These are phyloP conservation scores for Thecocarcelia acutangulata DNA, from an alignment of 2,888 invertebrate genomes.

Conservation along the genomic window DNA sequence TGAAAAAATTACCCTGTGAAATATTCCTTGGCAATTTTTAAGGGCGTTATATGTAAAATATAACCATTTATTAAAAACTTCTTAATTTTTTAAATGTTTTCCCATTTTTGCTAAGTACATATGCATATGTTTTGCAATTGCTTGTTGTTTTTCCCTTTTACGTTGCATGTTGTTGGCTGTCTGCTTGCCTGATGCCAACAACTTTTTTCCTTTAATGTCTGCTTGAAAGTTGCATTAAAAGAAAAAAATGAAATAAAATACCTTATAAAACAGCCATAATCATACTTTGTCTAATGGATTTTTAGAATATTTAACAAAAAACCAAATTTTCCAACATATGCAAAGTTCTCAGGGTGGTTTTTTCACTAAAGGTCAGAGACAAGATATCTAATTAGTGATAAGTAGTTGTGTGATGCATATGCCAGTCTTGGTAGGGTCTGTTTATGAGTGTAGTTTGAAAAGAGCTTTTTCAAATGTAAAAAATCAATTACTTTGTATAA, in stretches of 20 bases:
- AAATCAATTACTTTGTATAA: background rate
- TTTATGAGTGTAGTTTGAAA: constrained; percentile 10
- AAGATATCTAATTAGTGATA: constrained; percentile 70
- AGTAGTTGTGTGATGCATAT: constrained; percentile 38
- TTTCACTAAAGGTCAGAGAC: constrained; percentile 61
- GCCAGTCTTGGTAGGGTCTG: background rate
- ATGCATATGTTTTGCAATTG: no score
- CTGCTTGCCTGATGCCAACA: constrained; percentile 37
- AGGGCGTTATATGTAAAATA: no score
- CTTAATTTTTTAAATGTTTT: no score
- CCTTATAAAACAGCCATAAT: constrained; percentile 31
- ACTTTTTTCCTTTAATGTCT: constrained; percentile 4
- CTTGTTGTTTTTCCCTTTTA: background rate
- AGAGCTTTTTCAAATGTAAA: background rate
- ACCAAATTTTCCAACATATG: constrained; percentile 2
- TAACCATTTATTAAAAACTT: no score
- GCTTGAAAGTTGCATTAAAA: constrained; percentile 5
- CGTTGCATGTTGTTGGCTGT: constrained; percentile 23
- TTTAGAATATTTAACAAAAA: constrained; percentile 32
- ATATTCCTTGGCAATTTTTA: no score
- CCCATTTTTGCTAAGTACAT: no score
- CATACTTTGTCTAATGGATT: constrained; percentile 51
- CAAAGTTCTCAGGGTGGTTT: constrained; percentile 28
- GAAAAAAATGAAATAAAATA: constrained; percentile 20
- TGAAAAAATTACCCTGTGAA: no score